These are phyloP conservation scores for Dasyprocta punctata DNA, from an alignment of 2,113 vertebrate species.

Conservation along the genomic window DNA sequence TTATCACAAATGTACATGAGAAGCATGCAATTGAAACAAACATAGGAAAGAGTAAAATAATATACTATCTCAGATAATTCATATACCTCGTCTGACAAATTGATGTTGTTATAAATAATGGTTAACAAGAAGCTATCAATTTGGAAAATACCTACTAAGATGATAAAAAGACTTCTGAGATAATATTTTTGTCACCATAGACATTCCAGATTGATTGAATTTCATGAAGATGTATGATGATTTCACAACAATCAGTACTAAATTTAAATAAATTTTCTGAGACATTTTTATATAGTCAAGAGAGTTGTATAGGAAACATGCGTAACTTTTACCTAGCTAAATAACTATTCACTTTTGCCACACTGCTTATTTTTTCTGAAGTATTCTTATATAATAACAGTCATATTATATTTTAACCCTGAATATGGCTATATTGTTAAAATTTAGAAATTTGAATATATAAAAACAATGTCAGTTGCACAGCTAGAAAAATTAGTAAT, in stretches of 20 bases:
- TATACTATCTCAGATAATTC: neutral
- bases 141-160: neutral
- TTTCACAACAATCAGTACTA: neutral
- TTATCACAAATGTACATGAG: neutral
- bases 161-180: neutral
- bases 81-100: neutral
- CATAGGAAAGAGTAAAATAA: neutral
- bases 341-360: neutral
- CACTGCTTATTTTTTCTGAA: neutral
- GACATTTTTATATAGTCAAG: neutral
- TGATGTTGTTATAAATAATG: neutral
- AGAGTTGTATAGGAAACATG: neutral
- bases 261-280: neutral
- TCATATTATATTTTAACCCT: neutral
- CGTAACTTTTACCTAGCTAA: neutral
- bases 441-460: neutral
- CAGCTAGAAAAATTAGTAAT: neutral
- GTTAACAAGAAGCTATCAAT: neutral
- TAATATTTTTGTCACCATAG: neutral
- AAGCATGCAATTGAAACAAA: fast-evolving
- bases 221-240: neutral
- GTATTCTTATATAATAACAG: neutral
- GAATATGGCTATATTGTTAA: neutral
- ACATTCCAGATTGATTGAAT: neutral
- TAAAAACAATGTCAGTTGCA: neutral